Evolutionary conservation across 2,888 invertebrate genomes (phyloP), one percentile per base, ranked within the genome.

Genomic region (Rhingia rostrata): DNA sequence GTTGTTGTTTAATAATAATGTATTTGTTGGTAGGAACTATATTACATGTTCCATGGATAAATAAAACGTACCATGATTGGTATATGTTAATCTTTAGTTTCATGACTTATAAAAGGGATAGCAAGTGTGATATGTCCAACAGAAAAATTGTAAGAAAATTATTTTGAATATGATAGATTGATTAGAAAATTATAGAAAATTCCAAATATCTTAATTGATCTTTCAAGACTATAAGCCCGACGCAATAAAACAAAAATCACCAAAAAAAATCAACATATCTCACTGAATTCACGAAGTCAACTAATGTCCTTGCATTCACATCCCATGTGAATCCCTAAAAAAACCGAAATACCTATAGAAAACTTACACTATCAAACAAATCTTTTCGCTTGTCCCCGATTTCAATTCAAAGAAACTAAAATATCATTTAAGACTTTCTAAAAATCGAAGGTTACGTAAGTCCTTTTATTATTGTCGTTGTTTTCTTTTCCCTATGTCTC

Each of bases 371-470:
- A 35, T 33, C n/a, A 63, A 66, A 30, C 22, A 6, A 10, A 49
- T 37, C 6, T 22, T 60, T 53, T 53, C 77, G 70, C 69, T 77
- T 81, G 70, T 69, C 22, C 61, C 37, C 10, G 41, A 61, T 61
- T 56, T 35, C 12, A 66, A 56, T 63, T 22, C 37, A 51, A 67
- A 30, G 9, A 33, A n/a, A 56, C n/a, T 22, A 1, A 22, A 22
- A 51, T n/a, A 51, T 6, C 45, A 39, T 33, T 0, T 6, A 45
- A 81, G 51, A 74, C 67, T 79, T 79, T 83, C 83, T 70, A 69
- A 70, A 63, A 58, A 60, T 66, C 61, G 75, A 81, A 75, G 75
- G 75, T 77, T 74, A 74, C 45, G 54, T 47, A 69, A 73, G 7
- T 66, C 14, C 47, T n/a, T n/a, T 37, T 54, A 49, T 77, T 41